Percentiles rank a stretch among this genome's conserved stretches.
Evolutionary conservation across 2,797 vertebrate genomes (phyloP).

Genomic region (Melanogrammus aeglefinus): DNA sequence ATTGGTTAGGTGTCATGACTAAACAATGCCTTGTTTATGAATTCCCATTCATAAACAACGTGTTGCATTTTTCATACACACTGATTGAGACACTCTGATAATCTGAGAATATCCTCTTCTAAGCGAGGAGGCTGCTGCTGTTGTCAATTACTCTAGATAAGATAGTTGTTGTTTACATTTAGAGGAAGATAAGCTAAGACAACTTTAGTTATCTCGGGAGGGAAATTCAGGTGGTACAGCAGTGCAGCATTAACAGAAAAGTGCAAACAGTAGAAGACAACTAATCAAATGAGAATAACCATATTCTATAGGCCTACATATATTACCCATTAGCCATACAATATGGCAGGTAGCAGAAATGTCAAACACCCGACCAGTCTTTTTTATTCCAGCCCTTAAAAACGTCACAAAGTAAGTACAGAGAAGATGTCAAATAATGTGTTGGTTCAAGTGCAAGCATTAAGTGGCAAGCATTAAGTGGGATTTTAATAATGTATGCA

Average conservation of each 20-base stretch:
- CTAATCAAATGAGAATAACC: neutral
- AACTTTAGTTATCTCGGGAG: neutral
- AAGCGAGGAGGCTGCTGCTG: neutral
- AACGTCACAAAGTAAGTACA: no score
- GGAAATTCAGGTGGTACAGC: neutral
- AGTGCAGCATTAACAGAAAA: neutral
- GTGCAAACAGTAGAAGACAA: neutral
- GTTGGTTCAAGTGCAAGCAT: no score
- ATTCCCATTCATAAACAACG: neutral
- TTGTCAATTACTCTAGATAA: neutral
- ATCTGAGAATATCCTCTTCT: neutral
- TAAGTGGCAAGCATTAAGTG: no score
- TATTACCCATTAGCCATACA: neutral
- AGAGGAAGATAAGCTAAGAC: no score
- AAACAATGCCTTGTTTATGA: no score
- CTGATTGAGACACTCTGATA: neutral
- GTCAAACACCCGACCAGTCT: no score
- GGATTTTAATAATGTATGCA: no score
- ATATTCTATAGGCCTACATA: neutral
- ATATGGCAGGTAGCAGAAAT: no score
- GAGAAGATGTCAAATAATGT: no score
- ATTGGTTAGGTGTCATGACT: no score
- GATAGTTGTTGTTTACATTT: neutral
- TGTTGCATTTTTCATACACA: neutral
- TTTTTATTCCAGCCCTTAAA: no score